Evolutionary conservation across 2,797 vertebrate species (phyloP).

Genomic region (Trematomus bernacchii): DNA sequence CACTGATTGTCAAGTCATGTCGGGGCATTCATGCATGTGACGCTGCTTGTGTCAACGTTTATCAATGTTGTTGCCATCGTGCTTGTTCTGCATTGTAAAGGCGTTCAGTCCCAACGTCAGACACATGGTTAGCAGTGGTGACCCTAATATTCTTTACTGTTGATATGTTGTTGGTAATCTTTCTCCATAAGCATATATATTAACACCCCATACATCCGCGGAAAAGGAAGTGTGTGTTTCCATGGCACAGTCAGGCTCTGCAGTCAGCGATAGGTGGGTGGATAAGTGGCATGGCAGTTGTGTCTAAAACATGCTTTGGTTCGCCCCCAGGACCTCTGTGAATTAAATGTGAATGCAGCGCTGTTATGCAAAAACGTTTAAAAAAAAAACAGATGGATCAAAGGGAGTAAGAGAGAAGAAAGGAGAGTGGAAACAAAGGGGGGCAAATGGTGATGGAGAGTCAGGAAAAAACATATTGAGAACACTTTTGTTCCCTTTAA

Average conservation of each 20-base stretch:
- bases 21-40: slow-evolving; percentile 43
- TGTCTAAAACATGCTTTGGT: slow-evolving; percentile 80
- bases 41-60: slow-evolving; percentile 36
- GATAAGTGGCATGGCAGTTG: slow-evolving; percentile 83
- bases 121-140: slow-evolving; percentile 23
- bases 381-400: slow-evolving; percentile 53
- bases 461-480: slow-evolving; percentile 44
- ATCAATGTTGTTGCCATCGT: slow-evolving; percentile 43
- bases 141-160: slow-evolving; percentile 21
- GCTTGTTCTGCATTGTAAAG: slow-evolving; percentile 32
- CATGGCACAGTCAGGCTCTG: slow-evolving; percentile 66
- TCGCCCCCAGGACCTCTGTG: slow-evolving; percentile 80
- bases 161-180: slow-evolving; percentile 28
- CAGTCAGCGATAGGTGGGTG: slow-evolving; percentile 79
- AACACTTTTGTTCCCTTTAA: slow-evolving; percentile 57
- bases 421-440: slow-evolving; percentile 26
- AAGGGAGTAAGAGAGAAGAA: slow-evolving; percentile 37
- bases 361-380: slow-evolving; percentile 65
- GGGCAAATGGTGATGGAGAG: slow-evolving; percentile 26
- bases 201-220: slow-evolving; percentile 27
- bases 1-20: slow-evolving; percentile 62
- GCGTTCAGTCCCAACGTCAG: slow-evolving; percentile 22
- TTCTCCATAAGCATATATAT: slow-evolving; percentile 10
- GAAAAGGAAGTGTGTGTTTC: slow-evolving; percentile 65
- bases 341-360: slow-evolving; percentile 77